Conservation (phyloP, 2,797 vertebrate genomes). For the Pipistrellus nathusii region DNA sequence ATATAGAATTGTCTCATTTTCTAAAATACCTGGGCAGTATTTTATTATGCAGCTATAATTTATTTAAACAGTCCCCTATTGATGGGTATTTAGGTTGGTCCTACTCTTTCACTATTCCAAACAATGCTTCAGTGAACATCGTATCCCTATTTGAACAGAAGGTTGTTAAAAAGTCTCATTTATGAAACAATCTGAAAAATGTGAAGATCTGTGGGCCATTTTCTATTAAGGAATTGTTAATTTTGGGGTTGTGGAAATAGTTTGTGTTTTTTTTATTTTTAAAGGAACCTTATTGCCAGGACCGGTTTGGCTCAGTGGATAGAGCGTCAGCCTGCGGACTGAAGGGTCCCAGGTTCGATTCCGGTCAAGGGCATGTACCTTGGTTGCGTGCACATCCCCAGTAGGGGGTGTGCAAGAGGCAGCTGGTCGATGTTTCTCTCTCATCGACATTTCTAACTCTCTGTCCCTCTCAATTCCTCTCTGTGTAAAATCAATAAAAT, state of each 20-base stretch:
- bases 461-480: no score
- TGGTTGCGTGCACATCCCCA: no score
- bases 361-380: no score
- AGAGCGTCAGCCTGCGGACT: no score
- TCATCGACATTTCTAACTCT: no score
- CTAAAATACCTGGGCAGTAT: neutral
- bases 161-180: neutral
- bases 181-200: neutral
- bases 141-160: neutral
- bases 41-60: neutral
- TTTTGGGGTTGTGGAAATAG: neutral
- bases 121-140: neutral
- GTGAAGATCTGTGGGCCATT: neutral
- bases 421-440: no score
- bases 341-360: no score
- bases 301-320: no score
- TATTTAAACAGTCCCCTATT: neutral
- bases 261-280: neutral
- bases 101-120: neutral
- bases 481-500: no score
- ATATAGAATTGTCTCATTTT: neutral
- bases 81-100: neutral
- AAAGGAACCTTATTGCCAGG: neutral
- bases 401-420: no score
- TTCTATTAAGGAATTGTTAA: slow-evolving; percentile 16